Evolutionary conservation across 2,797 vertebrate genomes (phyloP), one percentile per base, ranked within the genome.

Genomic region (Dicrostonyx torquatus): DNA sequence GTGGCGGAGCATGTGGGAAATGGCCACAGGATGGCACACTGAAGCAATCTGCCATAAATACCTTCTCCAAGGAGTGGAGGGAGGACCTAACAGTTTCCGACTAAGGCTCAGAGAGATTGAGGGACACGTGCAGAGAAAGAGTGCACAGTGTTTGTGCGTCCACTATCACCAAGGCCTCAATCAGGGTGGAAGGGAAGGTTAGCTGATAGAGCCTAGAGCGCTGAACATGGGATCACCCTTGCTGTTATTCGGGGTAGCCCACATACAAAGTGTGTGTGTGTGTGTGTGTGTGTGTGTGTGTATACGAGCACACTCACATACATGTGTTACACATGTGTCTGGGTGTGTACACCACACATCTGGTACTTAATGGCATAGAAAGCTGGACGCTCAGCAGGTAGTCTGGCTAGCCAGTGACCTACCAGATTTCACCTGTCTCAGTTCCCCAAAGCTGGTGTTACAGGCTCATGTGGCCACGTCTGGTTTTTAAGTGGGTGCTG

Each of bases 101-200:
- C 48, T 17, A 26, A 8, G 11, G 11, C 60, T 66, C 48, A 24
- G 58, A 60, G 62, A 77, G 24, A n/a, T 24, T 1, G 34, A 76
- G 45, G 7, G 20, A 62, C 4, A 26, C 58, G 15, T 24, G 50
- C 34, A 50, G 24, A 50, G 15, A 43, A 60, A 20, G 66, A 94
- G 64, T 60, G 75, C 45, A 26, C 0, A 8, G n/a, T 1, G 37
- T 37, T 50, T 15, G 75, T 10, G 24, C 43, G 34, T 66, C 6
- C 29, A 7, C 1, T 17, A 37, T 66, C 11, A 37, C 3, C 62
- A 48, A 0, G 70, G 48, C 73, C 1, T 0, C 3, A 34, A 14
- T 77, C 29, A 40, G 55, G 72, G 87, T 73, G 48, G 50, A 50
- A 5, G 75, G 53, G n/a, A 70, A 83, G 34, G 50, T 58, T 11